Base-by-base conservation (phyloP, 2,113 vertebrate species). In the Naja naja region DNA sequence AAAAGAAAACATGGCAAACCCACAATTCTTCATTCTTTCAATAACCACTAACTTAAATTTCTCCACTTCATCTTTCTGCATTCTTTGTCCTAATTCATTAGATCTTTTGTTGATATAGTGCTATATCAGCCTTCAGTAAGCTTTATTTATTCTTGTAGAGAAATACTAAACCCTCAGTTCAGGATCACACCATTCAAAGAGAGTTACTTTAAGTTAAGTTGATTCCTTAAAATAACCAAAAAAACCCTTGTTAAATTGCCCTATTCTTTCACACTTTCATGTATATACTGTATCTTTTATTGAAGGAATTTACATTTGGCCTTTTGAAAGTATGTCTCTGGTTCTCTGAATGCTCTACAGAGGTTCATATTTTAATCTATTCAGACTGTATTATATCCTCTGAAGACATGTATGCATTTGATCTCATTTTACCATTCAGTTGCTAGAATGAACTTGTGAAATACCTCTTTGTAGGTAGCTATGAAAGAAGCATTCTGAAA, bases 331-430 rank as follows among this genome's bases (percentile, higher is more conserved):
- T 3, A 47, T 23, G 30, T 94, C 89, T 92, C 88, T 92, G 58
- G 39, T 85, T 89, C 92, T 47, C 39, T 60, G 64, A 53, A 87
- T 3, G 52, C 56, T 1, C 0, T n/a, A 60, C 9, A n/a, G 56
- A 43, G 16, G 12, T 55, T 27, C 53, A 30, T 85, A 9, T 69
- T 93, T 89, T 5, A 12, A 49, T 81, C 6, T 3, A 52, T 81
- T 95, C 94, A 87, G 47, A 90, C 0, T 25, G 58, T 43, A 92
- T 96, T 20, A 81, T 43, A 43, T 22, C 6, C 34, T 81, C 74
- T 81, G 34, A 81, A 81, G 74, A 81, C 7, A 3, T 81, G 20
- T 81, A 81, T 39, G 18, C 34, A 81, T 81, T 81, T 74, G 69
- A 74, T 39, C 69, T 74, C n/a, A 20, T 74, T 81, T 81, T 81